phyloP scores from a whole-genome alignment of 64 coral and sea anemone species.

The Porites australiensis region DNA sequence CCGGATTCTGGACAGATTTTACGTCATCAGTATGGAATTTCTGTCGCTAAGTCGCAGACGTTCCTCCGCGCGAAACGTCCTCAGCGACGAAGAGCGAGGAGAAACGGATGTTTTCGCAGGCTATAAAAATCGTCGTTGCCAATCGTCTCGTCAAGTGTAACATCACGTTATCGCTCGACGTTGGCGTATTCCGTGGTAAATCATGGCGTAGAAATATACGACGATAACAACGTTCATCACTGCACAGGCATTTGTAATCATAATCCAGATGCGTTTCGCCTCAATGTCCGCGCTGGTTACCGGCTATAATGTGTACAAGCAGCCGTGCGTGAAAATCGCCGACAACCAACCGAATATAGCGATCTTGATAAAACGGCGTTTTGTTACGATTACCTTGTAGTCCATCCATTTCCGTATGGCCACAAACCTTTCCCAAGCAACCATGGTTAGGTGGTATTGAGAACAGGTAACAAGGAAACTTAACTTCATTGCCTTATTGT shows the following conservation, averaged over 20 bases:
- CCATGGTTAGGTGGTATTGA: not conserved
- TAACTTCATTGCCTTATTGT: too few relatives aligned
- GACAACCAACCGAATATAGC: too few relatives aligned
- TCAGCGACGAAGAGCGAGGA: too few relatives aligned
- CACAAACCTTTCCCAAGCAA: constrained; percentile 34
- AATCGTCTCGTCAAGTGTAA: too few relatives aligned
- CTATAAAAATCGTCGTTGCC: too few relatives aligned
- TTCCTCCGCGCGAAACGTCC: too few relatives aligned
- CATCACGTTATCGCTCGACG: not conserved
- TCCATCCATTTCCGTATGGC: constrained; percentile 2
- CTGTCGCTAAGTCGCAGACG: too few relatives aligned
- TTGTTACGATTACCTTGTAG: constrained; percentile 2
- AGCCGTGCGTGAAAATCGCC: not conserved
- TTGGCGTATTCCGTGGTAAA: not conserved
- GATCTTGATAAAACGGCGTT: not conserved
- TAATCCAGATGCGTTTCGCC: not conserved
- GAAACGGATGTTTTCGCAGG: too few relatives aligned
- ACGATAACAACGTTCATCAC: not conserved
- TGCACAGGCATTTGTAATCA: too few relatives aligned
- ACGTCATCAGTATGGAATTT: too few relatives aligned
- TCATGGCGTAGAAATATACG: not conserved
- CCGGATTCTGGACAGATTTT: too few relatives aligned
- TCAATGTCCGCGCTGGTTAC: not conserved
- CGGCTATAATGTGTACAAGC: not conserved
- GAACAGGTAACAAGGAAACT: not conserved